phyloP scores from a whole-genome alignment of 1,140 invertebrate species.

The Prorops nasuta region DNA sequence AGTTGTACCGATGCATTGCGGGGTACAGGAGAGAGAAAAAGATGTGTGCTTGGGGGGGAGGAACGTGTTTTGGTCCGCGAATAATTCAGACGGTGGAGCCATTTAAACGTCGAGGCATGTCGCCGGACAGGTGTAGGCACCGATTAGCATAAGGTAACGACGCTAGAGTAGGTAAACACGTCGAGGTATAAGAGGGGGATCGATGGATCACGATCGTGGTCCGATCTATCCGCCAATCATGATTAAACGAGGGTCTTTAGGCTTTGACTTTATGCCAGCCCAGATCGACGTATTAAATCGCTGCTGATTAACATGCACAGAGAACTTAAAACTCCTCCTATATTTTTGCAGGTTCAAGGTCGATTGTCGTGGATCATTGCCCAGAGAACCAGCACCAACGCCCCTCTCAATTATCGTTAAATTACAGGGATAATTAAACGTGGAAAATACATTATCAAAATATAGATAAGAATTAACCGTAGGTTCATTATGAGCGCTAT shows the following conservation, averaged over 20 bases:
- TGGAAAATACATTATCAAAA: no score
- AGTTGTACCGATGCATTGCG: no score
- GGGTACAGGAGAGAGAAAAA: neutral
- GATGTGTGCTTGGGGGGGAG: slow-evolving; percentile 5
- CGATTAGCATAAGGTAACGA: slow-evolving; percentile 41
- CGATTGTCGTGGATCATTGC: no score
- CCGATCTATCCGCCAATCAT: slow-evolving; percentile 31
- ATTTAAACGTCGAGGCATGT: slow-evolving; percentile 33
- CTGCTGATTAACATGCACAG: no score
- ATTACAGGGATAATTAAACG: no score
- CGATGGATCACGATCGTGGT: slow-evolving; percentile 33
- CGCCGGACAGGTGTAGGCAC: slow-evolving; percentile 36
- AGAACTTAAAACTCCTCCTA: no score
- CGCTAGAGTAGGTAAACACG: slow-evolving; percentile 33
- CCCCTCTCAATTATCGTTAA: no score
- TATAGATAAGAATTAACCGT: no score
- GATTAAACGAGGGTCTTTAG: slow-evolving; percentile 32
- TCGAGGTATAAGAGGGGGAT: slow-evolving; percentile 24
- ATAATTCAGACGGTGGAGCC: slow-evolving; percentile 34
- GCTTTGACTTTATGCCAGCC: no score
- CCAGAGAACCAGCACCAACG: no score
- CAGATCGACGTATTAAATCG: slow-evolving; percentile 28
- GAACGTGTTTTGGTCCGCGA: slow-evolving; percentile 16
- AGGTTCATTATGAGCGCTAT: no score
- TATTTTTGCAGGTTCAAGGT: no score